These are phyloP conservation scores for Paragorgia papillata DNA, from an alignment of 92 coral and sea anemone species.

Conservation along the genomic window DNA sequence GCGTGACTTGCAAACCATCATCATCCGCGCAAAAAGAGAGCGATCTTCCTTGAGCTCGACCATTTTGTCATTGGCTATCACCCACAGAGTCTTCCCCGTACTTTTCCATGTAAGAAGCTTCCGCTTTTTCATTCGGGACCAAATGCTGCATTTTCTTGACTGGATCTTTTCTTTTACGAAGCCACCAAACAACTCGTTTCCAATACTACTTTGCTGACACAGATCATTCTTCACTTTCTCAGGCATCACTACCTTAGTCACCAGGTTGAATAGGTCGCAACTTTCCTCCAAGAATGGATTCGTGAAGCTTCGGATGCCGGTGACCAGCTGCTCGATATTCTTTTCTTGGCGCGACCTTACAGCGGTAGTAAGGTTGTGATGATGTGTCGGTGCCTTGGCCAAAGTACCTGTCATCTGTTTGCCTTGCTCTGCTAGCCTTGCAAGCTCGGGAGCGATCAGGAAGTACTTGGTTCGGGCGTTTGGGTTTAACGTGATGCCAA, in stretches of 20 bases:
- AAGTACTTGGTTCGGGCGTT: constrained; percentile 61
- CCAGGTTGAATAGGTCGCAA: constrained; percentile 54
- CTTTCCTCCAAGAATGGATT: constrained; percentile 59
- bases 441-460: constrained; percentile 58
- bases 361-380: constrained; percentile 53
- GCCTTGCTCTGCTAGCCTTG: constrained; percentile 59
- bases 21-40: constrained; percentile 55
- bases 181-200: constrained; percentile 17
- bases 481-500: constrained; percentile 61
- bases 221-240: constrained; percentile 57
- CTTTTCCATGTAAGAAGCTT: constrained; percentile 46
- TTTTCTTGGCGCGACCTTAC: constrained; percentile 52
- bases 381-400: constrained; percentile 45
- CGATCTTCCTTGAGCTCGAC: constrained; percentile 57
- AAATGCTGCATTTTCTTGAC: constrained; percentile 7
- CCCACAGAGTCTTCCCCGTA: constrained; percentile 45
- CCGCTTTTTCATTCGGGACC: constrained; percentile 56
- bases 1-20: constrained; percentile 59
- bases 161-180: constrained; percentile 59
- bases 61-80: constrained; percentile 28
- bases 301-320: constrained; percentile 42
- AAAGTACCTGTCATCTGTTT: constrained; percentile 62
- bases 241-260: constrained; percentile 57
- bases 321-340: constrained; percentile 34
- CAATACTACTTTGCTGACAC: constrained; percentile 33